Conservation (phyloP, 2,113 vertebrate species). For the Odocoileus virginianus region DNA sequence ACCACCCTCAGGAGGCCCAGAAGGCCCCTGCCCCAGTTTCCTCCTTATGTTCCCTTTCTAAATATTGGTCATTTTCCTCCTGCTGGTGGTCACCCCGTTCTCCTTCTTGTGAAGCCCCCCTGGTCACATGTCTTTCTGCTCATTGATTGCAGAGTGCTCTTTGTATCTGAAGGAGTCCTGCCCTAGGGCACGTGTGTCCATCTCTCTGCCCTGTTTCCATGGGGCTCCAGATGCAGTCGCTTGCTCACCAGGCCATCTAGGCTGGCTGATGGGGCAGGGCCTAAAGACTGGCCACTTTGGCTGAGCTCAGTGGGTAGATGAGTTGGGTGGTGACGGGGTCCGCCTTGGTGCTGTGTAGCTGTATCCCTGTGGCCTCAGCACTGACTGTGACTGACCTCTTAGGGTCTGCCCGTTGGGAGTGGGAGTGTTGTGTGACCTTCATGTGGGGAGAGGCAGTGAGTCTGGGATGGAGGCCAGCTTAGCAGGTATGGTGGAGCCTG, state of each 20-base stretch:
- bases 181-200: not conserved
- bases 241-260: no score
- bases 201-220: not conserved
- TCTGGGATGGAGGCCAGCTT: not conserved
- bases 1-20: not conserved
- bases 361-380: not conserved
- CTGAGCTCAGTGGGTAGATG: not conserved
- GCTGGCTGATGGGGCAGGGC: not conserved
- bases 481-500: fast-evolving
- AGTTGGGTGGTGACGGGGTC: fast-evolving
- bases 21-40: fast-evolving
- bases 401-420: fast-evolving
- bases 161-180: not conserved
- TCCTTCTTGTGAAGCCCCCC: not conserved
- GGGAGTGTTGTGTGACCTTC: not conserved
- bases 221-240: fast-evolving
- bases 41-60: not conserved
- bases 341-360: not conserved
- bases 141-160: not conserved
- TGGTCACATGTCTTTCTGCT: not conserved
- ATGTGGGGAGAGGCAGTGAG: not conserved
- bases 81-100: not conserved
- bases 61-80: not conserved
- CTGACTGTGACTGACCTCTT: fast-evolving
- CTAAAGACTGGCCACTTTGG: not conserved